Evolutionary conservation across 2,888 invertebrate species (phyloP).

Genomic region (Cataglyphis albicans): DNA sequence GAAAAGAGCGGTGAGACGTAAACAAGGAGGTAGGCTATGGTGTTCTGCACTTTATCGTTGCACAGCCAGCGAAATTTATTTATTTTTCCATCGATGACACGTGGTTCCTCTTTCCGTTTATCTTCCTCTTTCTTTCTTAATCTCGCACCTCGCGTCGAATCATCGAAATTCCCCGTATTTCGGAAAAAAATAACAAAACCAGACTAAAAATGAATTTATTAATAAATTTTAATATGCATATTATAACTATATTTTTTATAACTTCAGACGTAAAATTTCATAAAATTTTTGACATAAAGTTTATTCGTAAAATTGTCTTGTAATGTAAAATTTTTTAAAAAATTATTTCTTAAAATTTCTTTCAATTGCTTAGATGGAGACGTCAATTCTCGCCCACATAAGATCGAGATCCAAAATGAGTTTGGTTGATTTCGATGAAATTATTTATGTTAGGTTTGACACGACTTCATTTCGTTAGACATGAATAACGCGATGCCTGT

Average conservation of each 20-base stretch:
- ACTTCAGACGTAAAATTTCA: background rate
- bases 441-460: background rate
- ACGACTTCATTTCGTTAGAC: background rate
- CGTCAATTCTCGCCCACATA: background rate
- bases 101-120: constrained; percentile 67
- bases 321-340: background rate
- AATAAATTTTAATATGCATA: background rate
- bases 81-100: constrained; percentile 75
- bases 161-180: background rate
- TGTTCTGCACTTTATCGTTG: constrained; percentile 80
- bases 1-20: constrained; percentile 63
- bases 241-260: background rate
- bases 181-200: background rate
- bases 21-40: constrained; percentile 64
- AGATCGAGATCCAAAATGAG: background rate
- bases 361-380: background rate
- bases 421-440: constrained; percentile 18
- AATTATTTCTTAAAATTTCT: background rate
- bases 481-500: background rate
- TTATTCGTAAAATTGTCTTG: background rate
- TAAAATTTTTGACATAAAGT: background rate
- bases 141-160: constrained; percentile 38
- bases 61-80: constrained; percentile 80
- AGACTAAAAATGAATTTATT: background rate
- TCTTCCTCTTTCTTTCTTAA: constrained; percentile 52